Percentiles rank a stretch among this genome's conserved stretches.
phyloP scores from a whole-genome alignment of 2,113 vertebrate genomes.

The Polypterus senegalus region DNA sequence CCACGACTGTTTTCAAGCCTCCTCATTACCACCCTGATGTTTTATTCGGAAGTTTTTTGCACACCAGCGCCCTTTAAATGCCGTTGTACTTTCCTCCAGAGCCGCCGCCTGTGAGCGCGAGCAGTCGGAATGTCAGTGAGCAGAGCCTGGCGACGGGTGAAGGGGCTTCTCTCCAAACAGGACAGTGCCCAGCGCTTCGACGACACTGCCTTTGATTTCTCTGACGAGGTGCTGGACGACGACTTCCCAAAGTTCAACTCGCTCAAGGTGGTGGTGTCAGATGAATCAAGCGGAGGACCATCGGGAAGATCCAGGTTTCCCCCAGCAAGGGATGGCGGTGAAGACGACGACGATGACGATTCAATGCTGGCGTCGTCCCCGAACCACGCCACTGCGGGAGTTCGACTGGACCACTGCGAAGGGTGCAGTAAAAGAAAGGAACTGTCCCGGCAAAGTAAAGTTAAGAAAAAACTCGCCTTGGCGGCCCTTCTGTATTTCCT shows the following conservation, averaged over 20 bases:
- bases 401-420: slow-evolving; percentile 58
- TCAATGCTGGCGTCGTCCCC: slow-evolving; percentile 53
- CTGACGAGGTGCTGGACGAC: slow-evolving; percentile 61
- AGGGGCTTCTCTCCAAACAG: slow-evolving; percentile 51
- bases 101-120: not conserved
- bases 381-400: slow-evolving; percentile 30
- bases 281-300: slow-evolving; percentile 45
- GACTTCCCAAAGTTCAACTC: slow-evolving; percentile 65
- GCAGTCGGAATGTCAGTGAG: too few relatives aligned
- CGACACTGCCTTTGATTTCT: slow-evolving; percentile 75
- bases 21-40: too few relatives aligned
- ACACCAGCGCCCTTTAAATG: not conserved
- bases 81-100: slow-evolving; percentile 8
- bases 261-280: slow-evolving; percentile 76
- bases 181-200: slow-evolving; percentile 50
- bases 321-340: slow-evolving; percentile 15
- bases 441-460: slow-evolving; percentile 42
- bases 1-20: too few relatives aligned
- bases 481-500: slow-evolving; percentile 79
- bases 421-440: slow-evolving; percentile 59
- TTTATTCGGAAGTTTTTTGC: too few relatives aligned
- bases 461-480: slow-evolving; percentile 62
- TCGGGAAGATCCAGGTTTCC: slow-evolving; percentile 2
- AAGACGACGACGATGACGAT: slow-evolving; percentile 64
- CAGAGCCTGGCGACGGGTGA: slow-evolving; percentile 55